phyloP scores from a whole-genome alignment of 2,888 invertebrate species.

The Metellina segmentata region DNA sequence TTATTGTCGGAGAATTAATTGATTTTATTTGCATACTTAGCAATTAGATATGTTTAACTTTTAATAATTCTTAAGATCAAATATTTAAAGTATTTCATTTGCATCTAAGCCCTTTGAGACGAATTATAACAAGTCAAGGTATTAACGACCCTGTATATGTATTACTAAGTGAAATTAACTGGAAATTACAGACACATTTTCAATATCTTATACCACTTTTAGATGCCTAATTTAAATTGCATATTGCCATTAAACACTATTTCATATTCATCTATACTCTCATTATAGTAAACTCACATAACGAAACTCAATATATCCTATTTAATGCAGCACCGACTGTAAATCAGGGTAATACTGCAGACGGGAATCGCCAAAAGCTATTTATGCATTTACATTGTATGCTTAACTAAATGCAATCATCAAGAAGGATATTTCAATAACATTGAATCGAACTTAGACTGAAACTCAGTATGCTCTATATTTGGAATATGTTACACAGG shows the following conservation, averaged over 20 bases:
- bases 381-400: background rate
- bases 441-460: background rate
- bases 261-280: background rate
- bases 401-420: background rate
- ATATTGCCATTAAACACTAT: background rate
- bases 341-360: background rate
- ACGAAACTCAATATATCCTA: background rate
- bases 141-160: too few relatives aligned
- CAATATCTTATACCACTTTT: background rate
- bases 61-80: too few relatives aligned
- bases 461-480: background rate
- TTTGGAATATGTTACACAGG: background rate
- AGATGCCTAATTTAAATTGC: background rate
- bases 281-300: background rate
- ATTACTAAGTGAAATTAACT: background rate
- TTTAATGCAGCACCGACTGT: background rate
- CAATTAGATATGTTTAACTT: too few relatives aligned
- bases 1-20: too few relatives aligned
- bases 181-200: background rate
- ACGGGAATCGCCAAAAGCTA: background rate
- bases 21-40: too few relatives aligned
- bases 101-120: too few relatives aligned
- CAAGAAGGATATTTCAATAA: background rate
- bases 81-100: too few relatives aligned
- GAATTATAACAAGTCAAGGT: too few relatives aligned